Evolutionary conservation across 1,140 invertebrate genomes (phyloP), one percentile per base, ranked within the genome.

Genomic region (Formica exsecta): DNA sequence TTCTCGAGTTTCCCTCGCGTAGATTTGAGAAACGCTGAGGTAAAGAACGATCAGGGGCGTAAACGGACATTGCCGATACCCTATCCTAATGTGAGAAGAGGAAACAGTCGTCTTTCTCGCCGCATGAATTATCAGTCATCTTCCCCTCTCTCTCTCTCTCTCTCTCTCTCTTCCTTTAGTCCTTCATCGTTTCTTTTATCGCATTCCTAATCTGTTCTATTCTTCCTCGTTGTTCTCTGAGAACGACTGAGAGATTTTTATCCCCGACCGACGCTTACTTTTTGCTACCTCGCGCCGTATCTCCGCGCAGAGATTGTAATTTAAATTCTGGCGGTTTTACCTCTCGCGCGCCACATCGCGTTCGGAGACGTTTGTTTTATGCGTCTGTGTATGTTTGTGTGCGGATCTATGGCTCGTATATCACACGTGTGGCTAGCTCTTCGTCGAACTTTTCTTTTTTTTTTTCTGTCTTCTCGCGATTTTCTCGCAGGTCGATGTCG

Each of bases 311-410:
- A 83, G 68, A 83, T 83, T 83, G 79, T 83, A 83, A 83, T 83
- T 83, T 83, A 74, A 83, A 83, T 83, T 83, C 54, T 54, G 54
- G 9, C 68, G 79, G 25, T 74, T 83, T 57, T 48, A 32, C 5
- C 68, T 61, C 54, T 25, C 54, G 13, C 11, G 48, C 48, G 32
- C 36, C 54, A 22, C 68, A 61, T 36, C 57, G 68, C 70, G 62
- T 57, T 57, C 65, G 54, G 48, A 48, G 68, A 16, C 38, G 54
- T 32, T 36, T 73, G 36, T 61, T 32, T 13, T 41, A 9, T 19
- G 22, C 16, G 8, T 9, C 1, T 57, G 11, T 59, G 8, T 29
- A 29, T 4, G 22, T 54, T 61, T 3, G 54, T 29, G 54, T 22
- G 54, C 38, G 22, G 11, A 48, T 73, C 54, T 61, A 62, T 29